Evolutionary conservation across 2,113 vertebrate genomes (phyloP).

Genomic region (Tragelaphus scriptus): DNA sequence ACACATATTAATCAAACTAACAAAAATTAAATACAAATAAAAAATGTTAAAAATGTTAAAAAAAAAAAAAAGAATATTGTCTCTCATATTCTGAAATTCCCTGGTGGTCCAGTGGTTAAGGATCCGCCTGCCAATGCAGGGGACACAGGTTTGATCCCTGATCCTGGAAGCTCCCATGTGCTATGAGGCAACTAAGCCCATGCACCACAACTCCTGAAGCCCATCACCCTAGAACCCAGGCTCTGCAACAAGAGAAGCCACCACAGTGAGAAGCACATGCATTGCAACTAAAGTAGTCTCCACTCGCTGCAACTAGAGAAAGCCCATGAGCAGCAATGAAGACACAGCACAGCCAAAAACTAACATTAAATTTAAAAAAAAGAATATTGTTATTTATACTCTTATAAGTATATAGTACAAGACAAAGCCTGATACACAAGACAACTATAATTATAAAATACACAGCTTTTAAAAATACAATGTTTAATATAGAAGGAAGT

Average conservation of each 20-base stretch:
- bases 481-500: background rate
- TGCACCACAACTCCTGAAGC: background rate
- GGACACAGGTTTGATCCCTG: background rate
- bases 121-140: background rate
- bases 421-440: background rate
- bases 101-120: background rate
- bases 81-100: background rate
- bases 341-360: background rate
- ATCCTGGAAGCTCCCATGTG: background rate
- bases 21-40: no score
- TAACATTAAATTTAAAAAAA: background rate
- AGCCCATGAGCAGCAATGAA: background rate
- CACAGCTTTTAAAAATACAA: background rate
- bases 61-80: background rate
- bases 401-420: background rate
- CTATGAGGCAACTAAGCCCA: background rate
- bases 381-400: background rate
- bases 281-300: background rate
- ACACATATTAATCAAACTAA: no score
- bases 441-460: background rate
- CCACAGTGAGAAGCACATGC: background rate
- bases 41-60: no score
- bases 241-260: background rate
- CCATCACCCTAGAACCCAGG: background rate
- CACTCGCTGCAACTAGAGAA: background rate